Conservation (phyloP, 2,113 vertebrate genomes). For the Vombatus ursinus region DNA sequence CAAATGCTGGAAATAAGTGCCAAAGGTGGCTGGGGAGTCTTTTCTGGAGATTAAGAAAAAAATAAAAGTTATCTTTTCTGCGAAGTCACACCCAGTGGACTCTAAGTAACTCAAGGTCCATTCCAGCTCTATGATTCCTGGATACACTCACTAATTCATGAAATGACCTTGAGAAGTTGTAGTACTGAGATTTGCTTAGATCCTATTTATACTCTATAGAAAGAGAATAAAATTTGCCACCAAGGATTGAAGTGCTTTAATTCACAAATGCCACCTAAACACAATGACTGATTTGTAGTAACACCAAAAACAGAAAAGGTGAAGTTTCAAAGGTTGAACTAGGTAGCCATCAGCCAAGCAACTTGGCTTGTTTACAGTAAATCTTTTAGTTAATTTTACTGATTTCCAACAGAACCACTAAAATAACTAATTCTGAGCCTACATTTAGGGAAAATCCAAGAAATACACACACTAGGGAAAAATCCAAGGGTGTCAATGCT, state of each 20-base stretch:
- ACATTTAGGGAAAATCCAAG: conserved; percentile 24
- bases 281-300: conserved; percentile 23
- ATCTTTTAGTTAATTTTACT: not conserved
- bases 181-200: not conserved
- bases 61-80: not conserved
- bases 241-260: not conserved
- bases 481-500: not conserved
- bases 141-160: not conserved
- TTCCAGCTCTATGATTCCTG: not conserved
- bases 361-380: not conserved
- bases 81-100: not conserved
- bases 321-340: not conserved
- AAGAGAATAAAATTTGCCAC: conserved; percentile 21
- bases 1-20: not conserved
- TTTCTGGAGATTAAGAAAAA: not conserved
- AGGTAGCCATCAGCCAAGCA: conserved; percentile 13
- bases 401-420: conserved; percentile 19
- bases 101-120: not conserved
- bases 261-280: not conserved
- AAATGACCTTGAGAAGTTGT: not conserved
- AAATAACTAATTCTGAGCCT: conserved; percentile 17
- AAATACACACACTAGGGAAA: conserved; percentile 32
- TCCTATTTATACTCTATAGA: not conserved
- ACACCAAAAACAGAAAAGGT: conserved; percentile 12
- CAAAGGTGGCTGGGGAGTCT: not conserved